Evolutionary conservation across 64 coral and sea anemone species (phyloP).

Genomic region (Cladopsammia gracilis): DNA sequence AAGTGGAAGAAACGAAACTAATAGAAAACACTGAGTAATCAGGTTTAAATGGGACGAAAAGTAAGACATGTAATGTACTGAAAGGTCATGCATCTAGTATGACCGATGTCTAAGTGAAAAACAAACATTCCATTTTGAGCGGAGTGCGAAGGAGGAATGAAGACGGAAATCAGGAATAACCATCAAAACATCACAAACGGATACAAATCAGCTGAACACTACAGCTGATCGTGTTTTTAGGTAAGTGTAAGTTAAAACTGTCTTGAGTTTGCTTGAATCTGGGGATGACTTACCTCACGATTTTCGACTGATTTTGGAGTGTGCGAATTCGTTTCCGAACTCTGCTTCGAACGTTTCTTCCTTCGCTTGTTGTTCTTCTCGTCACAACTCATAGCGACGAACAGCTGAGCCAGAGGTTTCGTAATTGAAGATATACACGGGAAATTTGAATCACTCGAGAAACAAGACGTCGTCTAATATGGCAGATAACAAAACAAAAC

Average conservation of each 20-base stretch:
- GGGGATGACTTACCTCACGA: slow-evolving; percentile 6
- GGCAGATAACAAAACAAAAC: slow-evolving; percentile 31
- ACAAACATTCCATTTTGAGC: slow-evolving; percentile 32
- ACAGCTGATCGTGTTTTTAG: not conserved
- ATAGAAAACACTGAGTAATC: not conserved
- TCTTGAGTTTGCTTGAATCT: not conserved
- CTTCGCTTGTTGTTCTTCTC: slow-evolving; percentile 44
- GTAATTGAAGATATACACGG: not conserved
- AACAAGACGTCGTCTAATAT: slow-evolving; percentile 10
- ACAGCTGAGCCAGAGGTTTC: slow-evolving; percentile 9
- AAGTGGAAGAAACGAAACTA: not conserved
- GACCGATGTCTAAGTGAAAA: slow-evolving; percentile 9
- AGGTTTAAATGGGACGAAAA: not conserved
- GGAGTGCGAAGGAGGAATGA: not conserved
- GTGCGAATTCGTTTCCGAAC: slow-evolving; percentile 1
- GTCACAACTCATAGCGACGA: slow-evolving; percentile 55
- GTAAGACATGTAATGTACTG: not conserved
- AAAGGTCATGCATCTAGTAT: not conserved
- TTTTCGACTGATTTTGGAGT: slow-evolving; percentile 16
- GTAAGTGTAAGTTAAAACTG: not conserved
- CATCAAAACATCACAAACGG: slow-evolving; percentile 12
- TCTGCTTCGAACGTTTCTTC: slow-evolving; percentile 58
- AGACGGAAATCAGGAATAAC: not conserved
- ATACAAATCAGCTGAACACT: not conserved
- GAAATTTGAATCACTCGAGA: not conserved